Conservation (phyloP, 2,113 vertebrate genomes). For the Beaufortia kweichowensis region DNA sequence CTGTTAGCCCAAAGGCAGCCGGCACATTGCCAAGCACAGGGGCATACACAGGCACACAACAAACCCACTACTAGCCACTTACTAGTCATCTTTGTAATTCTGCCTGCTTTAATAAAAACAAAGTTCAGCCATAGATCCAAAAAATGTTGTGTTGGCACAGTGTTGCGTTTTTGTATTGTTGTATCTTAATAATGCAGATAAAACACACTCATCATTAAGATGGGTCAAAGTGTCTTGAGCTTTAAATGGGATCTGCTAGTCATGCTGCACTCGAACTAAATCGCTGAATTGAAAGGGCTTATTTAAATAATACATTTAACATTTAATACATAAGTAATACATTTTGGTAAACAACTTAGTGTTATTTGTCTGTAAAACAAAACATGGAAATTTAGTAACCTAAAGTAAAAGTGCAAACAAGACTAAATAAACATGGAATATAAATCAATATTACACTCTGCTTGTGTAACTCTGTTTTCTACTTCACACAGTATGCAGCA, state of each 20-base stretch:
- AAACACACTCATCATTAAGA: slow-evolving; percentile 14
- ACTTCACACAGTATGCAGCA: neutral
- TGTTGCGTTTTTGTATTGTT: slow-evolving; percentile 31
- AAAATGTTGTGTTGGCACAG: slow-evolving; percentile 49
- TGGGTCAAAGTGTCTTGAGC: slow-evolving; percentile 19
- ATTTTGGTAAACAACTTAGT: slow-evolving; percentile 7
- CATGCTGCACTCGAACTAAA: slow-evolving; percentile 15
- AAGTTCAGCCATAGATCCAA: slow-evolving; percentile 49
- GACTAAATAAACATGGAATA: slow-evolving; percentile 26
- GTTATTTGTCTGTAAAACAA: slow-evolving; percentile 12
- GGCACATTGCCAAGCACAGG: slow-evolving; percentile 69
- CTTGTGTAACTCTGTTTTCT: neutral
- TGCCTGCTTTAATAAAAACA: slow-evolving; percentile 55
- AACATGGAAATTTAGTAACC: neutral
- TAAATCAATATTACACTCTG: neutral
- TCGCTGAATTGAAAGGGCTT: neutral
- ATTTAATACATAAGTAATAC: too few relatives aligned
- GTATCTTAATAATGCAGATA: slow-evolving; percentile 34
- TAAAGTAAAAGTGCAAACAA: slow-evolving; percentile 3
- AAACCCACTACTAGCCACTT: slow-evolving; percentile 65
- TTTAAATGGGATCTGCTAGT: slow-evolving; percentile 29
- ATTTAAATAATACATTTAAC: too few relatives aligned
- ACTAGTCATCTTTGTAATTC: slow-evolving; percentile 50
- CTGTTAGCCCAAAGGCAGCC: slow-evolving; percentile 63
- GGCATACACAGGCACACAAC: slow-evolving; percentile 65